phyloP scores from a whole-genome alignment of 2,113 vertebrate genomes.

The Petroica traversi region DNA sequence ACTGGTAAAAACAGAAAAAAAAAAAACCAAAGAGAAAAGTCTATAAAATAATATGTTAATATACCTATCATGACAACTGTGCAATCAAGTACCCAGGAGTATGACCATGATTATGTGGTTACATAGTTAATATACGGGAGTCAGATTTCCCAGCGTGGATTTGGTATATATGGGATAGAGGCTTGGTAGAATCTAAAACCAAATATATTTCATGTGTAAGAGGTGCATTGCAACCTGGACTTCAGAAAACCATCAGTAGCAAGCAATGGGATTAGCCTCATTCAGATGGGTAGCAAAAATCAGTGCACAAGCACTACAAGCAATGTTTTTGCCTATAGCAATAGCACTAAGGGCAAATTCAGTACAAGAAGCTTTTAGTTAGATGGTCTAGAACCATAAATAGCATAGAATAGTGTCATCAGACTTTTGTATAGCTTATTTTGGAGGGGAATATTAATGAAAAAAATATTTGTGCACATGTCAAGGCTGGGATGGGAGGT shows the following conservation, averaged over 20 bases:
- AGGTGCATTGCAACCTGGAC: background rate
- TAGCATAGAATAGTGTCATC: background rate
- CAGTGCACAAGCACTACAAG: background rate
- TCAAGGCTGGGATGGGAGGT: background rate
- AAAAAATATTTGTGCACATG: background rate
- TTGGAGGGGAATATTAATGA: background rate
- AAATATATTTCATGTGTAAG: background rate
- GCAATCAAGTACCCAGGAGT: fast-evolving
- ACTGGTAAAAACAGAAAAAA: background rate
- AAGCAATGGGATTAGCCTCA: background rate
- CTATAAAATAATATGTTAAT: background rate
- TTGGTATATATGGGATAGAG: background rate
- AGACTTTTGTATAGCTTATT: background rate
- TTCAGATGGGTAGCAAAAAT: background rate
- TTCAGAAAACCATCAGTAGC: background rate
- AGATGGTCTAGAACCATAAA: background rate
- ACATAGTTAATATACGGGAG: background rate
- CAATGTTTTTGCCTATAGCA: background rate
- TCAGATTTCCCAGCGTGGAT: background rate
- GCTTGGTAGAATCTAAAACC: background rate
- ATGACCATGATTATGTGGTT: fast-evolving
- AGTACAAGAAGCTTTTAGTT: background rate
- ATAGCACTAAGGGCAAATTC: background rate
- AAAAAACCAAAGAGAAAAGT: background rate
- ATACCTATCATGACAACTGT: background rate